These are phyloP conservation scores for Bombus waltoni DNA, from an alignment of 1,140 invertebrate species.

Conservation along the genomic window DNA sequence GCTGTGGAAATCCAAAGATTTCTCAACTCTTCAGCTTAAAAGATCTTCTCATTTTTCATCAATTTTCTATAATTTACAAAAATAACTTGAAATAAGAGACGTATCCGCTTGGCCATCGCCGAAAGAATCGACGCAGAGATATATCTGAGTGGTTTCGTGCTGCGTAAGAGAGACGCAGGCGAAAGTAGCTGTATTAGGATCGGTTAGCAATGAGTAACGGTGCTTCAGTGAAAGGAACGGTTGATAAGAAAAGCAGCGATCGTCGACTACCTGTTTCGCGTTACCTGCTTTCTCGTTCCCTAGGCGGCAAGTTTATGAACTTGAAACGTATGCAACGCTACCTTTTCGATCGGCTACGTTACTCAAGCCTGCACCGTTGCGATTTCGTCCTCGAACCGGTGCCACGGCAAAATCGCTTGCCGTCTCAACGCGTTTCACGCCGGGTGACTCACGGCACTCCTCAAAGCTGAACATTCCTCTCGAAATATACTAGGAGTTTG, in stretches of 20 bases:
- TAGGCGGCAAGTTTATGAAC: constrained; percentile 38
- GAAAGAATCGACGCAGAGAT: background rate
- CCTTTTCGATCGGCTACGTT: background rate
- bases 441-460: background rate
- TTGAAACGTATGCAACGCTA: background rate
- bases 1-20: background rate
- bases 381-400: constrained; percentile 10
- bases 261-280: constrained; percentile 39
- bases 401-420: background rate
- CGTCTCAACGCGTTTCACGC: constrained; percentile 14
- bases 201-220: constrained; percentile 52
- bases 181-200: constrained; percentile 68
- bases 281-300: constrained; percentile 11
- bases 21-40: background rate
- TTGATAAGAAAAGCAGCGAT: constrained; percentile 58
- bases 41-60: background rate
- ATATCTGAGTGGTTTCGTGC: background rate
- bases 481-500: background rate
- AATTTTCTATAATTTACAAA: background rate
- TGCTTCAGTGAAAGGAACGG: constrained; percentile 63
- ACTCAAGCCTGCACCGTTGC: background rate
- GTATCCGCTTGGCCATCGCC: background rate
- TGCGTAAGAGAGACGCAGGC: constrained; percentile 19
- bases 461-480: background rate
- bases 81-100: background rate